These are phyloP conservation scores for Pristis pectinata DNA, from an alignment of 2,797 vertebrate species.

Conservation along the genomic window DNA sequence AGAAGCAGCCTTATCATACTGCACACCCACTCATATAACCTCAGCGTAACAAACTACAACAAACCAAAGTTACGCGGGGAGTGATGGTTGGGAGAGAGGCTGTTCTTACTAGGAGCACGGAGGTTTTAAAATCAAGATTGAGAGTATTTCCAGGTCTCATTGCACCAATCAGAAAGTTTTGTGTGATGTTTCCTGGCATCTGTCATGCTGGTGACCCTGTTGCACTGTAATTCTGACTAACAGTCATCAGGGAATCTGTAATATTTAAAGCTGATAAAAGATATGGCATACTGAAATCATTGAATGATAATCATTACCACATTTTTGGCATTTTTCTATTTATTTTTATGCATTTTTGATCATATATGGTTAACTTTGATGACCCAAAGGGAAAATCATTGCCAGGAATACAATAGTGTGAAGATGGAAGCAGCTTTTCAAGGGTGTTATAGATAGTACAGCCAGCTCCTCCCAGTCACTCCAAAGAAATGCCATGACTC, in stretches of 20 bases:
- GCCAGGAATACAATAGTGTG: neutral
- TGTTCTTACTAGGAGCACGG: neutral
- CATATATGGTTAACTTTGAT: neutral
- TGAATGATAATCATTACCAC: neutral
- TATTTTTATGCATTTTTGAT: neutral
- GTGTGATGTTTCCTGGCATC: neutral
- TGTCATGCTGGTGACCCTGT: neutral
- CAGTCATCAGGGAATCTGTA: neutral
- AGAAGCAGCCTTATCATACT: neutral
- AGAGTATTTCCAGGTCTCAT: too few relatives aligned
- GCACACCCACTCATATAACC: neutral
- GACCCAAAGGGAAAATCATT: neutral
- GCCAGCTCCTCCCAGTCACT: neutral
- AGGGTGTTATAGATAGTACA: neutral
- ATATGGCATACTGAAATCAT: neutral
- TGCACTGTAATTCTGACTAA: neutral
- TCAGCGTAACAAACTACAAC: neutral
- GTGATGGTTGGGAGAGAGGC: neutral
- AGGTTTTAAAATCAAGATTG: too few relatives aligned
- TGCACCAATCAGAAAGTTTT: neutral
- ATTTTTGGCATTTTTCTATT: neutral
- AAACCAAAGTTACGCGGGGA: neutral
- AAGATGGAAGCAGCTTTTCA: neutral
- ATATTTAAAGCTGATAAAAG: neutral
- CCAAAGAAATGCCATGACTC: neutral